Conservation (phyloP, 2,113 vertebrate genomes). For the Aplodontia rufa region DNA sequence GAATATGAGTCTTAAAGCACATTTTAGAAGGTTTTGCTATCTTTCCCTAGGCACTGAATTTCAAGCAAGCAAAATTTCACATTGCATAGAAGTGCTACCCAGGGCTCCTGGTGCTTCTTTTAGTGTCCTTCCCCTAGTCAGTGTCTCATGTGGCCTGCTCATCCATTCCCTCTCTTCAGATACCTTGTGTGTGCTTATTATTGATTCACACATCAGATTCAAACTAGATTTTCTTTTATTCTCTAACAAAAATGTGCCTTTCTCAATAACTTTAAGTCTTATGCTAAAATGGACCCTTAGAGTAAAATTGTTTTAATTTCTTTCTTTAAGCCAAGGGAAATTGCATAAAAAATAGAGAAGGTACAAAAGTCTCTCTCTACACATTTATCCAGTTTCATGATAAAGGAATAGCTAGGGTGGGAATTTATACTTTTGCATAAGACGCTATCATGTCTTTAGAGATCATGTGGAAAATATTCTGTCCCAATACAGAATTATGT, state of each 20-base stretch:
- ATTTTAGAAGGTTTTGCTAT: not conserved
- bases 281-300: not conserved
- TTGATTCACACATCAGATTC: not conserved
- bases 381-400: not conserved
- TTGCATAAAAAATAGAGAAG: not conserved
- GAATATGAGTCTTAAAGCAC: conserved; percentile 3
- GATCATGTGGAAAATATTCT: not conserved
- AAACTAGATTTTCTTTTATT: not conserved
- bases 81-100: not conserved
- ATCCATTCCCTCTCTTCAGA: not conserved
- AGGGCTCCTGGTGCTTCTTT: not conserved
- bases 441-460: not conserved
- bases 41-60: not conserved
- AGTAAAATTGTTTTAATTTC: conserved; percentile 53
- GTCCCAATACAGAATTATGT: not conserved
- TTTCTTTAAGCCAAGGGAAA: conserved; percentile 6
- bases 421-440: not conserved
- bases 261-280: not conserved
- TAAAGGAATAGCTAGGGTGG: not conserved
- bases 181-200: not conserved
- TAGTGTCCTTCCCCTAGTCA: not conserved
- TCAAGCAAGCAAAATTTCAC: conserved; percentile 3
- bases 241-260: conserved; percentile 7
- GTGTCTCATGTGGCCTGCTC: not conserved
- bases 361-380: not conserved